phyloP scores from a whole-genome alignment of 2,113 vertebrate genomes.

The Acinonyx jubatus region DNA sequence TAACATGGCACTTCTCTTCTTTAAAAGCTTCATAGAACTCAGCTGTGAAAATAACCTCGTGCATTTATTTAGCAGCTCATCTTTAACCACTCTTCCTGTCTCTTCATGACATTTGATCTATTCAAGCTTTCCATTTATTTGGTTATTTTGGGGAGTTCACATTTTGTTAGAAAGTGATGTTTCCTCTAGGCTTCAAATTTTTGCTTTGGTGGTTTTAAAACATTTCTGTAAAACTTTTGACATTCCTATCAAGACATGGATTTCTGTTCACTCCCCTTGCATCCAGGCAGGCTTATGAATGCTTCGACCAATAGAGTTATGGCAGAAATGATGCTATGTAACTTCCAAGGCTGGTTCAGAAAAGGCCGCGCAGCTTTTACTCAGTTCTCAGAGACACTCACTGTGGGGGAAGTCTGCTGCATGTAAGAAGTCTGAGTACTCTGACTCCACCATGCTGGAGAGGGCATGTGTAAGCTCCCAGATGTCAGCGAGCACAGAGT shows the following conservation, averaged over 20 bases:
- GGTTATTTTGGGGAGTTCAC: neutral
- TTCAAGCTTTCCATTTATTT: neutral
- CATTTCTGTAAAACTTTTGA: neutral
- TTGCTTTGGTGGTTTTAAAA: neutral
- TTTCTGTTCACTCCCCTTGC: neutral
- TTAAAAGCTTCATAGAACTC: neutral
- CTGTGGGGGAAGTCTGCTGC: neutral
- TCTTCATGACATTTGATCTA: neutral
- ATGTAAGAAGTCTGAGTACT: neutral
- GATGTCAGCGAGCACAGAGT: neutral
- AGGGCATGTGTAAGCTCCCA: neutral
- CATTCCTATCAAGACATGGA: neutral
- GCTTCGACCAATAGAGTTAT: neutral
- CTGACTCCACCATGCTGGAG: neutral
- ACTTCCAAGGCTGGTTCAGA: neutral
- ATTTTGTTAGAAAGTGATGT: neutral
- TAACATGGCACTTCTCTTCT: neutral
- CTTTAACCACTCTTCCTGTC: neutral
- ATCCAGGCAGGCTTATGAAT: neutral
- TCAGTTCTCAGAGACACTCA: neutral
- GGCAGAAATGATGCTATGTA: neutral
- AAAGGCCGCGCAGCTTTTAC: neutral
- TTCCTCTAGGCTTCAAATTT: conserved; percentile 28
- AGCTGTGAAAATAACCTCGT: neutral
- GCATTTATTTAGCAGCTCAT: neutral